phyloP scores from a whole-genome alignment of 2,113 vertebrate species.

The Xiphorhynchus elegans region DNA sequence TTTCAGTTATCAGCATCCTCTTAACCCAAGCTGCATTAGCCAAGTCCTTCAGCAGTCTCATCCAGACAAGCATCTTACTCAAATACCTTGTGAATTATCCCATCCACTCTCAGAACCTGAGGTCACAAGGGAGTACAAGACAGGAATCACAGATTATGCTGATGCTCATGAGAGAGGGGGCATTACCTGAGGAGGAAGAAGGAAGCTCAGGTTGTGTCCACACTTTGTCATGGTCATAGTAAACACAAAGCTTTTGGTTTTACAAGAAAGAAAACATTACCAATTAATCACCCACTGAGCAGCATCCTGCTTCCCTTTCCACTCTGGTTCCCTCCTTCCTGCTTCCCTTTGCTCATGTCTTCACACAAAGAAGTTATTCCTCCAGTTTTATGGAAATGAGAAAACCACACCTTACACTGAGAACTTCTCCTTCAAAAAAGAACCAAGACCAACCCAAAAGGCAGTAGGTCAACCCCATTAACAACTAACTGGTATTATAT shows the following conservation, averaged over 20 bases:
- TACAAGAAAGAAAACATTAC: background rate
- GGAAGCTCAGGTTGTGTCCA: background rate
- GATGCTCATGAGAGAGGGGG: background rate
- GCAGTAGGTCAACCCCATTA: background rate
- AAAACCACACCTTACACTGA: background rate
- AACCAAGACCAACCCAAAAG: background rate
- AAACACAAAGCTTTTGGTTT: background rate
- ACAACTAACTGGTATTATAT: background rate
- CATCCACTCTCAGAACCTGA: background rate
- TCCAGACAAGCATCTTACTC: background rate
- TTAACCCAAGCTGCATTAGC: background rate
- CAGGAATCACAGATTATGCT: background rate
- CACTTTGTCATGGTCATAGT: background rate
- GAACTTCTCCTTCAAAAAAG: background rate
- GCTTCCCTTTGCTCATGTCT: background rate
- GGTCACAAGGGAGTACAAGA: accelerated
- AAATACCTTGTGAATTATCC: background rate
- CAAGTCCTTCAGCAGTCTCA: background rate
- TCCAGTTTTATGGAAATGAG: background rate
- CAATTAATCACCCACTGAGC: background rate
- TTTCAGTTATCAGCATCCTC: background rate
- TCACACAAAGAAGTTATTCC: background rate
- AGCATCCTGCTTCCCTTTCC: background rate
- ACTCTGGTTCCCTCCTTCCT: background rate
- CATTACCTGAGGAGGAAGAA: background rate